phyloP scores from a whole-genome alignment of 30 jellyfish, hydroid and myxozoan species.

The Pelagia noctiluca region DNA sequence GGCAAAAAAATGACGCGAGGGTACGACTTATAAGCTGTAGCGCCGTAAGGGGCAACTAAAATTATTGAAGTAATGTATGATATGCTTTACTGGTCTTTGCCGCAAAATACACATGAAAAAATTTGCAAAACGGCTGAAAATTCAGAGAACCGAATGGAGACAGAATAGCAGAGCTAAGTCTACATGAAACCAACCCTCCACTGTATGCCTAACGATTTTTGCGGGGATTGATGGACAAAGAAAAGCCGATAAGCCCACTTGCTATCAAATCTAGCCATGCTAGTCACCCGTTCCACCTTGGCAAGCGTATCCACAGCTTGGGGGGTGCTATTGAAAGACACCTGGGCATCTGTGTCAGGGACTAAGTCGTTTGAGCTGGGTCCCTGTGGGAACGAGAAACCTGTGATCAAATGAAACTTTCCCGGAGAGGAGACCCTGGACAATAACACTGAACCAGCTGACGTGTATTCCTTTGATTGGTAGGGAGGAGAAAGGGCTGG shows the following conservation, averaged over 20 bases:
- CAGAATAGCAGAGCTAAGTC: too few relatives aligned
- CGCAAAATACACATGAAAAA: too few relatives aligned
- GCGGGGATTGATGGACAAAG: too few relatives aligned
- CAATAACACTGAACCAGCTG: slow-evolving; percentile 77
- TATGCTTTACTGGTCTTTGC: not conserved
- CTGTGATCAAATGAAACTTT: slow-evolving; percentile 70
- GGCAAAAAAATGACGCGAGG: not conserved
- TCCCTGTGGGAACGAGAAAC: slow-evolving; percentile 60
- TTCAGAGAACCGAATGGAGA: too few relatives aligned
- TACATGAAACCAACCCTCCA: too few relatives aligned
- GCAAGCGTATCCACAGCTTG: not conserved
- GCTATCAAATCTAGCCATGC: not conserved
- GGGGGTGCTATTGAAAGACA: not conserved
- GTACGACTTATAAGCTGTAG: not conserved
- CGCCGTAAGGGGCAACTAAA: not conserved
- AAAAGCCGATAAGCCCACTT: too few relatives aligned
- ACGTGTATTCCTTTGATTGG: slow-evolving; percentile 57
- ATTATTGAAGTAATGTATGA: slow-evolving; percentile 8
- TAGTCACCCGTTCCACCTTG: not conserved
- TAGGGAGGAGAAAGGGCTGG: slow-evolving; percentile 60
- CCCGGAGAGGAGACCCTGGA: slow-evolving; percentile 68
- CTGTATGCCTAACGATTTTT: too few relatives aligned
- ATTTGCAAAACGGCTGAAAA: too few relatives aligned
- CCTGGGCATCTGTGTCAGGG: slow-evolving; percentile 42
- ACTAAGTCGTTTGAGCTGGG: slow-evolving; percentile 47